These are phyloP conservation scores for Timema podura DNA, from an alignment of 2,888 invertebrate genomes.

Conservation along the genomic window DNA sequence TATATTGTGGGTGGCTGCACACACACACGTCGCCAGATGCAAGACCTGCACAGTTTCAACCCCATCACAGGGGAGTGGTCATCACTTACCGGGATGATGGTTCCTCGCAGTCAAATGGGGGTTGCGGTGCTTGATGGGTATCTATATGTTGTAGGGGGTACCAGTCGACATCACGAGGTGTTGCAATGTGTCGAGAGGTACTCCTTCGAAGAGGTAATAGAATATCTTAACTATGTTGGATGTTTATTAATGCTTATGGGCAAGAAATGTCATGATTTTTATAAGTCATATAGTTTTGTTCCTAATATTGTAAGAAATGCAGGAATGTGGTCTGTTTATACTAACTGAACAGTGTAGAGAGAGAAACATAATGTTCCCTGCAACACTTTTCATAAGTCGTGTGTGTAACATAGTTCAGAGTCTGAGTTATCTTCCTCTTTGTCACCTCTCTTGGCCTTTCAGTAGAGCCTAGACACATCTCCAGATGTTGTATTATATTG, in stretches of 20 bases:
- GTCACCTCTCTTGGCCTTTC: too few relatives aligned
- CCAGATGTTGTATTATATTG: not conserved
- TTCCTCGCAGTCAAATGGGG: constrained; percentile 83
- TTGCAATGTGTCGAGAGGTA: constrained; percentile 80
- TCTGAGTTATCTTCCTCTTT: too few relatives aligned
- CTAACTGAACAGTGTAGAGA: too few relatives aligned
- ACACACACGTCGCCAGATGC: constrained; percentile 70
- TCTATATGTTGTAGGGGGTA: constrained; percentile 86
- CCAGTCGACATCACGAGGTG: constrained; percentile 73
- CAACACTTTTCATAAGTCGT: too few relatives aligned
- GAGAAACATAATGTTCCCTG: too few relatives aligned
- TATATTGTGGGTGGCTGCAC: constrained; percentile 91
- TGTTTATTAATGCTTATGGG: too few relatives aligned
- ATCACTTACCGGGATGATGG: constrained; percentile 69
- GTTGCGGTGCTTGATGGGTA: constrained; percentile 78
- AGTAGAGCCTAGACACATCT: too few relatives aligned
- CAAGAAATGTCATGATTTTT: not conserved
- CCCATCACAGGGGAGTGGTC: constrained; percentile 79
- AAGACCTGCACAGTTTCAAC: constrained; percentile 74
- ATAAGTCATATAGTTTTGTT: not conserved
- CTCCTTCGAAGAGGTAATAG: constrained; percentile 67
- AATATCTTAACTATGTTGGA: not conserved
- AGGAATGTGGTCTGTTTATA: too few relatives aligned
- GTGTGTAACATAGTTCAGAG: too few relatives aligned
- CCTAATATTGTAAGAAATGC: not conserved